A percentile compares a stretch with the other conserved stretches of the same genome.
Conservation (phyloP, 2,113 vertebrate genomes). For the Asarcornis scutulata region DNA sequence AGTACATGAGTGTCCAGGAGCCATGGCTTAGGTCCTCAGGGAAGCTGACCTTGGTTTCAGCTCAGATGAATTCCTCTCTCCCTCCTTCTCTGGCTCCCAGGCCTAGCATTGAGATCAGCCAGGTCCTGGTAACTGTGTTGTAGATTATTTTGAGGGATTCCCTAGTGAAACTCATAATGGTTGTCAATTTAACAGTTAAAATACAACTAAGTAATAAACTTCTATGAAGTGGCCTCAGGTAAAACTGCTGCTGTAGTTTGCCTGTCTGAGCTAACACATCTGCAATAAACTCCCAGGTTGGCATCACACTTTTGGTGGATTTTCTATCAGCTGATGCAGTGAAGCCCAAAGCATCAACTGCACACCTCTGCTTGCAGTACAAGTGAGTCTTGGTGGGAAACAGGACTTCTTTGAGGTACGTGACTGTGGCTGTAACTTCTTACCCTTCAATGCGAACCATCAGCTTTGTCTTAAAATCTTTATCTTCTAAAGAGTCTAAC, state of each 20-base stretch:
- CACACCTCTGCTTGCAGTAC: background rate
- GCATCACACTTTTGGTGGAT: background rate
- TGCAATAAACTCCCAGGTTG: background rate
- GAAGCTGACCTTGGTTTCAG: background rate
- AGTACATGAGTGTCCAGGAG: fast-evolving
- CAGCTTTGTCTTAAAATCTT: background rate
- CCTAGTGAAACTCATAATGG: background rate
- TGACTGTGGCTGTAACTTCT: background rate
- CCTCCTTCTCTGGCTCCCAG: background rate
- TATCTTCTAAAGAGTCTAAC: background rate
- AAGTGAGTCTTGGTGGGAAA: background rate
- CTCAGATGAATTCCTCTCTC: background rate
- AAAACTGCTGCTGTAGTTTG: background rate
- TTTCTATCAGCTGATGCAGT: background rate
- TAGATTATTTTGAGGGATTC: background rate
- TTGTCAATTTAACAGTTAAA: background rate
- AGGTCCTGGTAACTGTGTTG: fast-evolving
- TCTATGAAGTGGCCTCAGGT: background rate
- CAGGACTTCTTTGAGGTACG: background rate
- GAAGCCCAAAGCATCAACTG: background rate
- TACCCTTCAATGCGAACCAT: background rate
- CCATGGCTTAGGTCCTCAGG: background rate
- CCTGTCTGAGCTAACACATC: background rate
- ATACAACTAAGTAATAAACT: background rate
- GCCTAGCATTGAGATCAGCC: fast-evolving